Base-by-base conservation (phyloP, 2,888 invertebrate genomes). In the Trichopria drosophilae region DNA sequence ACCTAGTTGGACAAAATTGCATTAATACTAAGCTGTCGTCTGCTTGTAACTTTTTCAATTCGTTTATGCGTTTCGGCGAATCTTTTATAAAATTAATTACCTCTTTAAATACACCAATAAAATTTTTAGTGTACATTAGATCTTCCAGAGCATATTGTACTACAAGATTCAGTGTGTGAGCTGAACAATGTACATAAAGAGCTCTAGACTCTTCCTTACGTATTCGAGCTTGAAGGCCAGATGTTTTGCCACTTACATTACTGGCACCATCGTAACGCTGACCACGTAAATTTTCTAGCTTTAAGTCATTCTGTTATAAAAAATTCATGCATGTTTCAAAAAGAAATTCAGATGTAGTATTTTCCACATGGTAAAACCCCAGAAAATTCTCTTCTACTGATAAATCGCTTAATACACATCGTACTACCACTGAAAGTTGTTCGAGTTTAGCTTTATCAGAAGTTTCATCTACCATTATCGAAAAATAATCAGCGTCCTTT, bases 251-350 rank as follows among this genome's bases (percentile, higher is more conserved):
- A 20, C 46, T 47, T 28, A 57, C 41, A 39, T 58, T 58, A 7
- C 48, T 18, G 18, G 56, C 56, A 9, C 58, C 58, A 41, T 52
- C 56, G 35, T 42, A 57, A 40, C 59, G 57, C 34, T 54, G 54
- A 3, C 59, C 52, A 32, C 48, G 47, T 12, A 52, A 40, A 24
- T 58, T 40, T 12, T 28, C 20, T n/a, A 49, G 19, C 18, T 28
- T 22, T 15, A 48, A 39, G 10, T 31, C 24, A 31, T 36, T 23
- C 12, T 35, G n/a, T 12, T 40, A 12, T 10, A 53, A 37, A 28
- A 44, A 24, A 29, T 48, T 40, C 34, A 37, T 19, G 20, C 32
- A 20, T 12, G 43, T 36, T 4, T 32, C 20, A 15, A 44, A 29
- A 23, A 49, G 19, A 19, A 29, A 20, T 12, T 42, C 18, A 32